Percentiles rank a stretch among this genome's conserved stretches.
Evolutionary conservation across 1,140 invertebrate genomes (phyloP).

Genomic region (Saxidomus purpurata): DNA sequence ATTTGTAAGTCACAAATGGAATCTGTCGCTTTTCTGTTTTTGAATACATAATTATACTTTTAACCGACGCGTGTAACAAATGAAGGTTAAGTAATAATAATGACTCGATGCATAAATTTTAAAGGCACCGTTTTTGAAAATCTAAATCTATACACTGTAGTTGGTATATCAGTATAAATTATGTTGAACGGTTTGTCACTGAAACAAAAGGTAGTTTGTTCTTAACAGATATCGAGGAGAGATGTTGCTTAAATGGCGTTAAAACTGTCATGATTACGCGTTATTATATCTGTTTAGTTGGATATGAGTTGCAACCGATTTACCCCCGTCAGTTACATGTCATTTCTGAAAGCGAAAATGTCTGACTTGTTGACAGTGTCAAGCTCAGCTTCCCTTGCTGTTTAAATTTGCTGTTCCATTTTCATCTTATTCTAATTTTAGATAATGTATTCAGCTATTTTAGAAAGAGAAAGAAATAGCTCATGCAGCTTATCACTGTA

Average conservation of each 20-base stretch:
- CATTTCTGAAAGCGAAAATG: not conserved
- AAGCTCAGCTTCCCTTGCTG: not conserved
- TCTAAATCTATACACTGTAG: not conserved
- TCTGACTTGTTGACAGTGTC: not conserved
- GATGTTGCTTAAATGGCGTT: not conserved
- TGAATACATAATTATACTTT: conserved; percentile 27
- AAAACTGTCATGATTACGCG: conserved; percentile 12
- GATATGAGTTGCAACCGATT: conserved; percentile 1
- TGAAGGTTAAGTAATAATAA: conserved; percentile 58
- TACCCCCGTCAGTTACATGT: not conserved
- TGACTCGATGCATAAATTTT: conserved; percentile 27
- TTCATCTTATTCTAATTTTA: too few relatives aligned
- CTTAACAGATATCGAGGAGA: not conserved
- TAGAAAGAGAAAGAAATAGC: too few relatives aligned
- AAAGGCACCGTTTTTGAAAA: not conserved
- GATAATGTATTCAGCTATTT: too few relatives aligned
- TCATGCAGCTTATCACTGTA: too few relatives aligned
- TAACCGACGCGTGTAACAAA: conserved; percentile 45
- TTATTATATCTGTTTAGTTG: not conserved
- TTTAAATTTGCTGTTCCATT: too few relatives aligned
- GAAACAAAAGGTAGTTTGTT: conserved; percentile 39
- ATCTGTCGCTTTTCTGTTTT: conserved; percentile 1
- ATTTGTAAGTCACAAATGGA: conserved; percentile 24
- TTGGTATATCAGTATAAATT: too few relatives aligned
- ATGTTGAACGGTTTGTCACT: not conserved